Evolutionary conservation across 2,113 vertebrate species (phyloP).

Genomic region (Brachyistius frenatus): DNA sequence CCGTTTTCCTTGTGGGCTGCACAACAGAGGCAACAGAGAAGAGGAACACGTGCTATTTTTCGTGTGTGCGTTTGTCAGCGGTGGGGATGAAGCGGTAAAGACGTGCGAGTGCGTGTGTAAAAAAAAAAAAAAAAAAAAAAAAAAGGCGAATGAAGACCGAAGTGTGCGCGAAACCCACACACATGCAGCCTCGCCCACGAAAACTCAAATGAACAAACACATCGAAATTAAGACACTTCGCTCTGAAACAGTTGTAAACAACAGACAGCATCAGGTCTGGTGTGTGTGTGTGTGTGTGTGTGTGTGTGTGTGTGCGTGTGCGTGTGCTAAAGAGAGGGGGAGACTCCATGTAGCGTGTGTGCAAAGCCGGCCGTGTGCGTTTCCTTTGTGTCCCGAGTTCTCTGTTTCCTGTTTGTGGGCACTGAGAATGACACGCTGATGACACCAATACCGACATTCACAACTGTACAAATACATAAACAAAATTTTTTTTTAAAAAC

Average conservation of each 20-base stretch:
- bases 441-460: constrained; percentile 15
- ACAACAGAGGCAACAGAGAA: not conserved
- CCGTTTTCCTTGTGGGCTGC: constrained; percentile 30
- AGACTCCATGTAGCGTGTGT: constrained; percentile 30
- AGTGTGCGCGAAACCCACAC: constrained; percentile 8
- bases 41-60: not conserved
- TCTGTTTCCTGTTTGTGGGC: constrained; percentile 62
- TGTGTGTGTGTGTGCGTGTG: no score
- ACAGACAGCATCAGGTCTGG: no score
- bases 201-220: constrained; percentile 10
- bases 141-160: not conserved
- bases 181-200: not conserved
- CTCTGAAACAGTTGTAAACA: not conserved
- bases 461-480: not conserved
- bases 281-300: no score
- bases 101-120: not conserved
- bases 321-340: not conserved
- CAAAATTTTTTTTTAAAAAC: no score
- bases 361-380: constrained; percentile 58
- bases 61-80: not conserved
- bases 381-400: constrained; percentile 46
- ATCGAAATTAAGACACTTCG: constrained; percentile 1
- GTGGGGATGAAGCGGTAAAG: not conserved
- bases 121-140: not conserved
- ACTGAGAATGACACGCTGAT: constrained; percentile 33